phyloP scores from a whole-genome alignment of 2,888 invertebrate species.

The Drosophila prolongata region DNA sequence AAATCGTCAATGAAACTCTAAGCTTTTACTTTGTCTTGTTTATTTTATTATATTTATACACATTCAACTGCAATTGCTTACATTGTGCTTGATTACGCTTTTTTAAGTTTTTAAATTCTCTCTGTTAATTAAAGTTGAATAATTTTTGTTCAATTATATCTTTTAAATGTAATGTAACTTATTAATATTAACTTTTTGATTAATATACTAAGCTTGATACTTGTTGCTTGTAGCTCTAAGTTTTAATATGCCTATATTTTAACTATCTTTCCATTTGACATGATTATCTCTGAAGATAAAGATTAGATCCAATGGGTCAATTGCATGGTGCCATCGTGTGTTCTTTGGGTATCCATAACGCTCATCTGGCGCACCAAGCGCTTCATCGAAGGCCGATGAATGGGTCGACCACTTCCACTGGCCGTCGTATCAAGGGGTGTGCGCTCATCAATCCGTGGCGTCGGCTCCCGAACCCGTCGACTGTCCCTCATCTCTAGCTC shows the following conservation, averaged over 20 bases:
- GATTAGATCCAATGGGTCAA: constrained; percentile 93
- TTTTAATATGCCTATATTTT: too few relatives aligned
- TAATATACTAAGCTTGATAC: not conserved
- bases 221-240: too few relatives aligned
- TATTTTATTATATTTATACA: constrained; percentile 4
- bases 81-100: constrained; percentile 32
- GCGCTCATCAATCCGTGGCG: constrained; percentile 82
- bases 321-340: constrained; percentile 91
- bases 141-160: not conserved
- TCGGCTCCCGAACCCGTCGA: constrained; percentile 59
- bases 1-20: too few relatives aligned
- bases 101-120: not conserved
- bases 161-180: not conserved
- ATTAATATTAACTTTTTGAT: not conserved
- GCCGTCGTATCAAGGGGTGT: constrained; percentile 80
- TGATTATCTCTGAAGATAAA: too few relatives aligned
- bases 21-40: not conserved
- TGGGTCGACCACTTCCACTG: constrained; percentile 52
- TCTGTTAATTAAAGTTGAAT: not conserved
- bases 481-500: constrained; percentile 79
- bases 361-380: constrained; percentile 91
- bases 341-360: constrained; percentile 92
- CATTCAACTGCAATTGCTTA: constrained; percentile 45
- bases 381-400: constrained; percentile 87
- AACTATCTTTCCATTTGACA: not conserved